These are phyloP conservation scores for Drosophila elegans DNA, from an alignment of 1,140 invertebrate genomes.

Conservation along the genomic window DNA sequence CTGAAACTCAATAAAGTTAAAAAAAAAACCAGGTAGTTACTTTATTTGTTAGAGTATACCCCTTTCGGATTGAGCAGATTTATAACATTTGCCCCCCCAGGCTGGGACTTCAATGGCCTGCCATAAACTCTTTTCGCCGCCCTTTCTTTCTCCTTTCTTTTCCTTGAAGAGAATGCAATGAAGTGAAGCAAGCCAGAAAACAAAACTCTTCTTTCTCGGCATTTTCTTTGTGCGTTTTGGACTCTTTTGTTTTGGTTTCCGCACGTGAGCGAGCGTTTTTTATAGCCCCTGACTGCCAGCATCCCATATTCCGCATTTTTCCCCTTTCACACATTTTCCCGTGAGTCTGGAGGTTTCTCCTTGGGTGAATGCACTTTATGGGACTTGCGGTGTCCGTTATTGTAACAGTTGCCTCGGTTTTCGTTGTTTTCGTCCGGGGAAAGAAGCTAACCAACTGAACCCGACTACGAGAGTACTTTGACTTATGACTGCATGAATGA, in stretches of 20 bases:
- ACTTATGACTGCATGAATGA: slow-evolving; percentile 31
- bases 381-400: slow-evolving; percentile 54
- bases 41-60: slow-evolving; percentile 15
- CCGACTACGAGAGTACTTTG: slow-evolving; percentile 40
- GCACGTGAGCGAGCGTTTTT: slow-evolving; percentile 59
- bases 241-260: slow-evolving; percentile 63
- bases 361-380: slow-evolving; percentile 74
- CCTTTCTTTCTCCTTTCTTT: slow-evolving; percentile 14
- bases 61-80: slow-evolving; percentile 1
- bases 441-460: slow-evolving; percentile 21
- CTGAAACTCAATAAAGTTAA: background rate
- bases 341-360: slow-evolving; percentile 36
- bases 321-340: slow-evolving; percentile 17
- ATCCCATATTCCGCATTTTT: background rate
- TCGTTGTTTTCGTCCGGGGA: slow-evolving; percentile 33
- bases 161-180: slow-evolving; percentile 60
- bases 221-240: slow-evolving; percentile 18
- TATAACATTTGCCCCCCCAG: slow-evolving; percentile 22
- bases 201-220: slow-evolving; percentile 58
- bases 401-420: slow-evolving; percentile 43
- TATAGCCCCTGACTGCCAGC: slow-evolving; percentile 7
- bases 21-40: slow-evolving; percentile 2
- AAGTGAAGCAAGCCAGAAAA: slow-evolving; percentile 63
- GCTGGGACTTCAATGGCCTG: slow-evolving; percentile 18
- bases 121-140: slow-evolving; percentile 10